phyloP scores from a whole-genome alignment of 2,888 invertebrate species.

The Caenorhabditis macrosperma region DNA sequence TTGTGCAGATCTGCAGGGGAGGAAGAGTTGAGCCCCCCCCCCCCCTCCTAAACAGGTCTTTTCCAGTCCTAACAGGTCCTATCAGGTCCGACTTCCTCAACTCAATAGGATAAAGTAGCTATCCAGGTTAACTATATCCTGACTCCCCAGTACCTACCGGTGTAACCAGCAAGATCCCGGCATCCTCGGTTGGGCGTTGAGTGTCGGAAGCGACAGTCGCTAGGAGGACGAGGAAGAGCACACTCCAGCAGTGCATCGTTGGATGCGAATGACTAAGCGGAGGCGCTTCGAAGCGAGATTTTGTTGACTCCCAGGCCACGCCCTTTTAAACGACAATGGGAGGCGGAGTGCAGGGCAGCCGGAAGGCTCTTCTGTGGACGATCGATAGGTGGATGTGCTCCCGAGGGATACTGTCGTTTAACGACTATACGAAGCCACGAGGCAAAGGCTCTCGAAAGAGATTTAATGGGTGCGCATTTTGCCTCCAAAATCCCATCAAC shows the following conservation, averaged over 20 bases:
- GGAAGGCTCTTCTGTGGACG: too few relatives aligned
- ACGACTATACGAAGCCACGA: constrained; percentile 40
- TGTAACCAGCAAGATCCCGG: background rate
- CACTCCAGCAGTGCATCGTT: constrained; percentile 20
- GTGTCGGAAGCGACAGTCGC: constrained; percentile 5
- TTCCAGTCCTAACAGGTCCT: too few relatives aligned
- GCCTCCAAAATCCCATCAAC: too few relatives aligned
- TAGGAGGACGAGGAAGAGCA: background rate
- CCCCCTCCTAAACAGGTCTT: too few relatives aligned
- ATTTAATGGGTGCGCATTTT: too few relatives aligned
- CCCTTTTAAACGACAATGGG: constrained; percentile 32
- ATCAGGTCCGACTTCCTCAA: too few relatives aligned
- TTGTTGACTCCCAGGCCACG: constrained; percentile 33
- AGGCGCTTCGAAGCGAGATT: constrained; percentile 26
- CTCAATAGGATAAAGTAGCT: too few relatives aligned
- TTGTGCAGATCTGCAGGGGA: too few relatives aligned
- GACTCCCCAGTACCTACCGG: background rate
- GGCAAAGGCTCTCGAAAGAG: too few relatives aligned
- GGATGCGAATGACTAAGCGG: background rate
- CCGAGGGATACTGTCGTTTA: constrained; percentile 26
- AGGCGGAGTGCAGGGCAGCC: background rate
- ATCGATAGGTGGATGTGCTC: too few relatives aligned
- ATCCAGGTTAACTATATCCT: too few relatives aligned
- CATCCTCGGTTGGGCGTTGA: background rate
- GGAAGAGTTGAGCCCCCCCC: too few relatives aligned